These are phyloP conservation scores for Lerema accius DNA, from an alignment of 1,140 invertebrate species.

Conservation along the genomic window DNA sequence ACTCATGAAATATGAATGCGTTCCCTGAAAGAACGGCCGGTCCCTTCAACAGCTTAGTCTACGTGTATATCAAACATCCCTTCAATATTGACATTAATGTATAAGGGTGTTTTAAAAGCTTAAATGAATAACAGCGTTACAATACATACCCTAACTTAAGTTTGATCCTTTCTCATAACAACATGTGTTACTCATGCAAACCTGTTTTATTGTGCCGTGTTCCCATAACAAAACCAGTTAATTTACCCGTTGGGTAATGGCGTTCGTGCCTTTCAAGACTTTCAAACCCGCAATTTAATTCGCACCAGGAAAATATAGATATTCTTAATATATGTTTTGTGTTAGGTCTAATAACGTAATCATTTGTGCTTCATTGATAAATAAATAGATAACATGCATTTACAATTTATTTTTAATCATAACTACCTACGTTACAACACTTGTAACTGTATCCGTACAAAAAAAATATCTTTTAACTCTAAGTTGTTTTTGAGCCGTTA, in stretches of 20 bases:
- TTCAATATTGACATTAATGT: slow-evolving; percentile 48
- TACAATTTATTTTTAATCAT: too few species aligned
- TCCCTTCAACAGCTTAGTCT: slow-evolving; percentile 39
- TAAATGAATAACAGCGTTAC: slow-evolving; percentile 35
- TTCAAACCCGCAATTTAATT: slow-evolving; percentile 36
- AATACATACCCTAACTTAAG: slow-evolving; percentile 34
- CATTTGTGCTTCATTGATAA: neutral
- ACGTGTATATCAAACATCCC: slow-evolving; percentile 46
- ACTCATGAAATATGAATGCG: slow-evolving; percentile 78
- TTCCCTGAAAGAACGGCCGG: slow-evolving; percentile 66
- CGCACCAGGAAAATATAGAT: slow-evolving; percentile 3
- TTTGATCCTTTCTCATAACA: slow-evolving; percentile 37
- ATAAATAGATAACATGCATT: too few species aligned
- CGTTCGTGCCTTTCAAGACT: slow-evolving; percentile 38
- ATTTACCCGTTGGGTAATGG: slow-evolving; percentile 39
- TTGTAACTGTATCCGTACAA: too few species aligned
- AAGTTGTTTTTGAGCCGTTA: neutral
- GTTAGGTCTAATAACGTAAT: too few species aligned
- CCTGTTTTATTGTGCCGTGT: slow-evolving; percentile 46
- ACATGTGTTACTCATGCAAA: slow-evolving; percentile 41
- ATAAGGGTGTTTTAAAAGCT: slow-evolving; percentile 37
- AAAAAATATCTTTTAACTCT: neutral
- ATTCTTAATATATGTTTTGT: neutral
- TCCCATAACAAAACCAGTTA: slow-evolving; percentile 45
- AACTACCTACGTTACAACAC: too few species aligned